Percentiles rank a stretch among this genome's conserved stretches.
Evolutionary conservation across 2,113 vertebrate genomes (phyloP).

Genomic region (Caretta caretta): DNA sequence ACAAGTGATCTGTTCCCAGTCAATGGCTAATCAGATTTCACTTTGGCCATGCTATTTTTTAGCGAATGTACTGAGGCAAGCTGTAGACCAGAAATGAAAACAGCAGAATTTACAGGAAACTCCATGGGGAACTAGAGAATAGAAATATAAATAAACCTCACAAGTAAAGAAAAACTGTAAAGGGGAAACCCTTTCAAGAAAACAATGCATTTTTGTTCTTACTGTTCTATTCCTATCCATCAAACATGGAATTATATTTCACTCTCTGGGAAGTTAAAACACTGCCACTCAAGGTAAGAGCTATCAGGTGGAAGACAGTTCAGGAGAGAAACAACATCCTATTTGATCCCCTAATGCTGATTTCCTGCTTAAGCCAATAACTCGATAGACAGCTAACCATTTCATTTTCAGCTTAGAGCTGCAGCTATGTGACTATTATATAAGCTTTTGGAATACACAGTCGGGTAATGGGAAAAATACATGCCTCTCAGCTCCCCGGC

Average conservation of each 20-base stretch:
- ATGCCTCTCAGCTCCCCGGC: constrained; percentile 12
- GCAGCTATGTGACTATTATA: constrained; percentile 54
- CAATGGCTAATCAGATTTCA: background rate
- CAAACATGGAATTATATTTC: constrained; percentile 32
- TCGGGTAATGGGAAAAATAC: constrained; percentile 34
- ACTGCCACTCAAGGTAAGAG: constrained; percentile 20
- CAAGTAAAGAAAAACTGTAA: constrained; percentile 15
- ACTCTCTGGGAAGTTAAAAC: constrained; percentile 6
- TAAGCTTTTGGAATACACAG: constrained; percentile 24
- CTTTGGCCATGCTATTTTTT: background rate
- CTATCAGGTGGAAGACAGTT: background rate
- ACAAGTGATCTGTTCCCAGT: background rate
- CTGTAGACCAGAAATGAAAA: constrained; percentile 46
- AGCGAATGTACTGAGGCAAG: constrained; percentile 15
- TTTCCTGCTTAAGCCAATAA: constrained; percentile 45
- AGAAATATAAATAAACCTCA: constrained; percentile 47
- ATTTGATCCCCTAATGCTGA: constrained; percentile 38
- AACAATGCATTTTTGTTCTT: constrained; percentile 38
- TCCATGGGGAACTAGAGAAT: constrained; percentile 11
- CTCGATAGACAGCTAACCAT: constrained; percentile 43
- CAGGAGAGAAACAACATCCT: constrained; percentile 2
- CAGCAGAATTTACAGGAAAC: constrained; percentile 35
- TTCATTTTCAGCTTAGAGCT: constrained; percentile 43
- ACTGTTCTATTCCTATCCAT: constrained; percentile 47
- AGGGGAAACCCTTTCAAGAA: constrained; percentile 13